phyloP scores from a whole-genome alignment of 53 echinoderm and acorn worm species.

The Actinopyga echinites region DNA sequence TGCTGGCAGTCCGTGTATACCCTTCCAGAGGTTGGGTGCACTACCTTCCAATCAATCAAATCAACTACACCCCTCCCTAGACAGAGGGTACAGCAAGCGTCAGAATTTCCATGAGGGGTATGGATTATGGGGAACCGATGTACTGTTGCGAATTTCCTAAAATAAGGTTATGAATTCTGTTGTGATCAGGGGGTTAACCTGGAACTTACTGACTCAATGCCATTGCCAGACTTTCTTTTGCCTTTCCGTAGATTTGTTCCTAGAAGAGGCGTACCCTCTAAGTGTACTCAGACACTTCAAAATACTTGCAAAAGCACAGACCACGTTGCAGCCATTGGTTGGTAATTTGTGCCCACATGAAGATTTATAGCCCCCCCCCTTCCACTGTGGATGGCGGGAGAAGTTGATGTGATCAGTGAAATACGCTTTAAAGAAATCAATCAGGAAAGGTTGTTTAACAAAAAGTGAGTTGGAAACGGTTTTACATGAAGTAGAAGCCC shows the following conservation, averaged over 20 bases:
- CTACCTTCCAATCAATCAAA: not conserved
- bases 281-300: slow-evolving; percentile 21
- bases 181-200: not conserved
- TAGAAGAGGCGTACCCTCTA: slow-evolving; percentile 15
- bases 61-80: too few relatives aligned
- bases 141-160: not conserved
- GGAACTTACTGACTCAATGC: slow-evolving; percentile 24
- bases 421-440: too few relatives aligned
- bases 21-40: not conserved
- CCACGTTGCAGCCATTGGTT: not conserved
- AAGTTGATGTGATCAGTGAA: not conserved
- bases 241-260: slow-evolving; percentile 17
- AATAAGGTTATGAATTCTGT: too few relatives aligned
- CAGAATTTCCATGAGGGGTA: not conserved
- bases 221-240: slow-evolving; percentile 1
- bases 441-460: too few relatives aligned
- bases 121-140: not conserved
- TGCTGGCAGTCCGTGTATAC: too few relatives aligned
- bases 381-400: slow-evolving; percentile 14
- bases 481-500: too few relatives aligned
- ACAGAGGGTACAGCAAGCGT: slow-evolving; percentile 1
- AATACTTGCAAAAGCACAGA: slow-evolving; percentile 9
- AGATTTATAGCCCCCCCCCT: not conserved
- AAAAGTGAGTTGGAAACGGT: too few relatives aligned
- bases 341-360: too few relatives aligned